Conservation (phyloP, 2,113 vertebrate genomes). For the Gila orcuttii region DNA sequence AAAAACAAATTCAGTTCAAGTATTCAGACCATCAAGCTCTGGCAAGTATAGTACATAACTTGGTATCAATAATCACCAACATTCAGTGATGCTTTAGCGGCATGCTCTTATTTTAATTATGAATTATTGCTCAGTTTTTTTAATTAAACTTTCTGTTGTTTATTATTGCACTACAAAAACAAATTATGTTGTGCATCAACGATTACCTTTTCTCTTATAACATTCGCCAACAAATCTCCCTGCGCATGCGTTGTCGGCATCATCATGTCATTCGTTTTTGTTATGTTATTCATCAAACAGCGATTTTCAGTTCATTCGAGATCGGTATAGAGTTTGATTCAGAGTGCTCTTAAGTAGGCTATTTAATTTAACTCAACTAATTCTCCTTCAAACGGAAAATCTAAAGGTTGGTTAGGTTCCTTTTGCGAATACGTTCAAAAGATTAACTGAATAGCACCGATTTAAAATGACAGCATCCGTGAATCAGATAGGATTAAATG, state of each 20-base stretch:
- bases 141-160: not conserved
- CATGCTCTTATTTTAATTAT: not conserved
- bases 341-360: not conserved
- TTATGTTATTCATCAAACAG: too few relatives aligned
- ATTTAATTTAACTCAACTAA: not conserved
- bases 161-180: not conserved
- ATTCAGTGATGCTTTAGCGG: not conserved
- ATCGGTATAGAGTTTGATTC: not conserved
- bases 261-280: not conserved
- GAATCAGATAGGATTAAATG: not conserved
- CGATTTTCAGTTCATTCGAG: not conserved
- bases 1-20: not conserved
- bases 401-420: not conserved
- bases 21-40: not conserved
- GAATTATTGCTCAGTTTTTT: not conserved
- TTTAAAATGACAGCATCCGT: not conserved
- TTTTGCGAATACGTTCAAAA: not conserved
- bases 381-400: not conserved
- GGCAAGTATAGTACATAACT: too few relatives aligned
- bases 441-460: not conserved
- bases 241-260: not conserved
- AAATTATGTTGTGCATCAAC: not conserved
- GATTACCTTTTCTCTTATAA: not conserved
- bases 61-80: not conserved
- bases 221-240: not conserved